Base-by-base conservation (phyloP, 1,140 invertebrate species). In the Meloidogyne exigua region DNA sequence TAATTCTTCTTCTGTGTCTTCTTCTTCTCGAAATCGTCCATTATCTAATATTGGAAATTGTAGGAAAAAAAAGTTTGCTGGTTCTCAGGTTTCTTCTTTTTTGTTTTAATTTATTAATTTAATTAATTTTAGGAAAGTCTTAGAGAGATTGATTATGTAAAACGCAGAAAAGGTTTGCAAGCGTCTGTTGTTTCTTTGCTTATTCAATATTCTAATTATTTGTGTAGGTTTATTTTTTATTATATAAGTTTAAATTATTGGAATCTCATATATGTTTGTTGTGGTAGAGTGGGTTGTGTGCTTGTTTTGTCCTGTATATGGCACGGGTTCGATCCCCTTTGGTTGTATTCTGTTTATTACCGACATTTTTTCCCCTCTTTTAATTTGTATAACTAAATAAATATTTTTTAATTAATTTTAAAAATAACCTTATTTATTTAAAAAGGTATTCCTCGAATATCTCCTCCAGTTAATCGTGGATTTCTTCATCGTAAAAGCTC, bases 171-270 rank as follows among this genome's bases (percentile, higher is more conserved):
- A 13, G 68, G 68, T 36, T 21, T 78, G 12, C 77, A 77, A 21
- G 72, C 69, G 5, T 26, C 36, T 13, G 64, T 78, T n/a, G 49
- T 78, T 1, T 49, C 80, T 49, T 13, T 77, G 5, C 67, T 78
- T n/a, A 78, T 78, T 68, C 44, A 71, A 57, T 39, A 63, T 65
- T 42, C 76, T 23, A 65, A 74, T 62, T 42, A 68, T 42, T 36
- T 68, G 28, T 68, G 66, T 68, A n/a, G 1, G 66, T n/a, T 42
- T 42, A 25, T 25, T 42, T n/a, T n/a, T n/a, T n/a, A n/a, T n/a
- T n/a, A n/a, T n/a, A n/a, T n/a, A n/a, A n/a, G n/a, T n/a, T 5
- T 5, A 7, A n/a, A 0, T 21, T 10, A 39, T 39, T 39, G 3
- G 3, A 7, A 39, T 32, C 7, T 64, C 7, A 2, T 2, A 64